Percentiles rank a stretch among this genome's conserved stretches.
phyloP scores from a whole-genome alignment of 2,113 vertebrate genomes.

The Apistogramma diplotaenia region DNA sequence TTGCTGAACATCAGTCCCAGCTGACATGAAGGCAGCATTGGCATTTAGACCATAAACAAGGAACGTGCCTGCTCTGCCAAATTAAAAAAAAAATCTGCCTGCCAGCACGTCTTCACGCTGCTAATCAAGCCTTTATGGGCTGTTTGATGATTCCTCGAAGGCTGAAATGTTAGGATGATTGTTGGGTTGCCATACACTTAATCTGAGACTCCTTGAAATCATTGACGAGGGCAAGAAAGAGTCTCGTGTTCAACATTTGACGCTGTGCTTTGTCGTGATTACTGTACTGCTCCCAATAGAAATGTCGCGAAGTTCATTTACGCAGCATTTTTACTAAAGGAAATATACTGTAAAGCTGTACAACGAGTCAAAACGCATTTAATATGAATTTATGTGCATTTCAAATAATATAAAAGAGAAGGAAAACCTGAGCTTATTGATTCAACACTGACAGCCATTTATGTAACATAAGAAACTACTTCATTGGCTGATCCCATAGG shows the following conservation, averaged over 20 bases:
- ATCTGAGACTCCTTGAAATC: neutral
- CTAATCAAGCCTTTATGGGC: neutral
- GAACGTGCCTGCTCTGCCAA: neutral
- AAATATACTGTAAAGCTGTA: too few species aligned
- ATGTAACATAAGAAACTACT: neutral
- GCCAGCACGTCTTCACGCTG: accelerated
- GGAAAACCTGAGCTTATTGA: neutral
- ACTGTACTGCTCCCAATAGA: too few species aligned
- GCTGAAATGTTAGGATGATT: neutral
- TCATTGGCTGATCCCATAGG: neutral
- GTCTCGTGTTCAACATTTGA: neutral
- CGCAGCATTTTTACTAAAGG: too few species aligned
- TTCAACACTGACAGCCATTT: neutral
- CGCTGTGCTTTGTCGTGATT: too few species aligned
- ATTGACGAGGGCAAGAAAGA: neutral
- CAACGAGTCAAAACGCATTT: too few species aligned
- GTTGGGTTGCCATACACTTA: neutral
- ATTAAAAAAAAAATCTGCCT: neutral
- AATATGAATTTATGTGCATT: too few species aligned
- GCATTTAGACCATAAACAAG: neutral
- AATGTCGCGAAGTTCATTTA: too few species aligned
- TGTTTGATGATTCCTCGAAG: neutral
- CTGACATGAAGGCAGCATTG: neutral
- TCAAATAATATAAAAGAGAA: too few species aligned
- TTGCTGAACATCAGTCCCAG: neutral